Evolutionary conservation across 2,888 invertebrate species (phyloP), one percentile per base, ranked within the genome.

Genomic region (Onchidella celtica): DNA sequence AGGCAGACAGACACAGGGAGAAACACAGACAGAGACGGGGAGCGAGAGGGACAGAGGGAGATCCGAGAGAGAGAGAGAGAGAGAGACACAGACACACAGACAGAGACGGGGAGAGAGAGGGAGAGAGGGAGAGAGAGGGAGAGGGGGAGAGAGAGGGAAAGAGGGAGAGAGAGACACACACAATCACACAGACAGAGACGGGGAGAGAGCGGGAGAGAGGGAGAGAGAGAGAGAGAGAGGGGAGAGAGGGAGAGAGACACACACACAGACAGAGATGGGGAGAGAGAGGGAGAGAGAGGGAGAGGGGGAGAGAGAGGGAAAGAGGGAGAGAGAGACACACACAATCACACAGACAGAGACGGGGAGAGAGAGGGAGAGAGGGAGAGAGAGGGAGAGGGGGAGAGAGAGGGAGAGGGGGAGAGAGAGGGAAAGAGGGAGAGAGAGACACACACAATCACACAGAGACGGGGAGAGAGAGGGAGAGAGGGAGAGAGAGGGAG

Each of bases 21-120:
- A 57, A 70, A 34, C 6, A 73, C 17, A 24, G n/a, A n/a, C n/a
- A n/a, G n/a, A n/a, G n/a, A n/a, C n/a, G n/a, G n/a, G n/a, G n/a
- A n/a, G n/a, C n/a, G n/a, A n/a, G 34, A 29, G n/a, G 55, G 29
- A 47, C 17, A 34, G 29, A 32, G 57, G n/a, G 14, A 29, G 24
- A 55, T 21, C 36, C 57, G 63, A 34, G 9, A 47, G 27, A 65
- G n/a, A 76, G 9, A 66, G 17, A 65, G 29, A 66, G 63, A 63
- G 61, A 36, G 36, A 63, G 57, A 63, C 38, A 75, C 59, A 63
- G n/a, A 38, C 24, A 38, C 24, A 36, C 24, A 63, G 2, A 36
- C 24, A 27, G 0, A 34, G 38, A 61, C 1, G 63, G n/a, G n/a
- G n/a, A n/a, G n/a, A n/a, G n/a, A n/a, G n/a, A n/a, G n/a, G n/a